Percentiles rank a stretch among this genome's conserved stretches.
Evolutionary conservation across 2,888 invertebrate genomes (phyloP).

Genomic region (Clostera curtula): DNA sequence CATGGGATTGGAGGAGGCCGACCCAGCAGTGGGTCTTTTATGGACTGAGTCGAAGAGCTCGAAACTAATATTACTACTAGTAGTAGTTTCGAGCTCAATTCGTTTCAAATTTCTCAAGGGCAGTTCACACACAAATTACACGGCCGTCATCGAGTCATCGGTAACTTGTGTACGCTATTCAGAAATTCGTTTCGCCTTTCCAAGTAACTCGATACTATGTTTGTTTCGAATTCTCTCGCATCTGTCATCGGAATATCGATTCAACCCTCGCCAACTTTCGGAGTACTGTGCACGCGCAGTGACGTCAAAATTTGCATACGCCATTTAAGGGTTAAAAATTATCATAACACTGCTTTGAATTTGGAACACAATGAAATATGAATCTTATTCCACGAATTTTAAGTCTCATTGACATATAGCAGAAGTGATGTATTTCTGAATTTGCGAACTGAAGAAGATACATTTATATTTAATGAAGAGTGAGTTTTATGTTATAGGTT

Average conservation of each 20-base stretch:
- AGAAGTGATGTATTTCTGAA: no score
- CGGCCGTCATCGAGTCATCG: no score
- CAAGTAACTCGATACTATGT: conserved; percentile 50
- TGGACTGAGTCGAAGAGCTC: no score
- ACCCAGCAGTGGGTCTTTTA: no score
- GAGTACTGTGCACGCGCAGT: conserved; percentile 32
- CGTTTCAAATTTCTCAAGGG: no score
- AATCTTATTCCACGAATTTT: conserved; percentile 18
- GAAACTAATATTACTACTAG: no score
- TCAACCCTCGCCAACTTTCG: conserved; percentile 44
- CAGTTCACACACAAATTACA: no score
- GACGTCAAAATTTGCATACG: conserved; percentile 61
- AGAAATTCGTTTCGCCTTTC: conserved; percentile 22
- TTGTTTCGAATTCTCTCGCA: conserved; percentile 43
- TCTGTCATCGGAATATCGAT: conserved; percentile 67
- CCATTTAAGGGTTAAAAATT: conserved; percentile 61
- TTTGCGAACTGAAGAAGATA: no score
- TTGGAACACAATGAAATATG: conserved; percentile 11
- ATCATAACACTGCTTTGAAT: conserved; percentile 34
- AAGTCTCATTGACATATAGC: no score
- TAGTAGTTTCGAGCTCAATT: no score
- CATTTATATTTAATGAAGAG: conserved; percentile 4
- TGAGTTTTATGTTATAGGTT: not conserved
- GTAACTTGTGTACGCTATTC: no score
- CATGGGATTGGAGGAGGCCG: no score